These are phyloP conservation scores for Therioaphis trifolii DNA, from an alignment of 2,888 invertebrate species.

Conservation along the genomic window DNA sequence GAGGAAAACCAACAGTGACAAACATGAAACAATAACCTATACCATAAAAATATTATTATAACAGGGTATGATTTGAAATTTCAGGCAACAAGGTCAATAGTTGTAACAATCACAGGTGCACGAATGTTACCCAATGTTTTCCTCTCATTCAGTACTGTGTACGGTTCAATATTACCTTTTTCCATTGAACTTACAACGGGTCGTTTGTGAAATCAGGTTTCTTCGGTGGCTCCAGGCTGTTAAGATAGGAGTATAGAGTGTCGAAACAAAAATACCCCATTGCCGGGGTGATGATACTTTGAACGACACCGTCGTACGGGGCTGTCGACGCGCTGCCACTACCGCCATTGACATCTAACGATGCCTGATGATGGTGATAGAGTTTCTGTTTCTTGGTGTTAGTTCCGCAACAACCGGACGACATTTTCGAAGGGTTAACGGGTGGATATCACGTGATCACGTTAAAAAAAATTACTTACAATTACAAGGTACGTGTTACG, in stretches of 20 bases:
- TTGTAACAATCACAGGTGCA: conserved; percentile 25
- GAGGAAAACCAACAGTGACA: conserved; percentile 30
- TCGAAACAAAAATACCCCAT: conserved; percentile 99
- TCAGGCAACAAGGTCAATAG: conserved; percentile 14
- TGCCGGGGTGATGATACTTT: conserved; percentile 85
- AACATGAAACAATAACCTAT: neutral
- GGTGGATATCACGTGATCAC: neutral
- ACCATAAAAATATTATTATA: neutral
- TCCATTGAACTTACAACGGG: conserved; percentile 82
- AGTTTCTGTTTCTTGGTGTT: conserved; percentile 84
- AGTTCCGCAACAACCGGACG: conserved; percentile 90
- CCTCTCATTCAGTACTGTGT: neutral
- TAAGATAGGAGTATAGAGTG: conserved; percentile 93
- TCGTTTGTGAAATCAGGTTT: conserved; percentile 93
- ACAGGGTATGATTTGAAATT: conserved; percentile 1
- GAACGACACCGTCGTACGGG: conserved; percentile 65
- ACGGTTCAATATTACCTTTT: conserved; percentile 51
- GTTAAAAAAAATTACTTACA: neutral
- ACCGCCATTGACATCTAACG: conserved; percentile 50
- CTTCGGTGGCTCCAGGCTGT: conserved; percentile 91
- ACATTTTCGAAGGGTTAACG: conserved; percentile 73
- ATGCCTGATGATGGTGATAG: conserved; percentile 73
- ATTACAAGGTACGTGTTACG: neutral
- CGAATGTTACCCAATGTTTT: conserved; percentile 47
- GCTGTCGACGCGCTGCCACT: conserved; percentile 59